Evolutionary conservation across 2,113 vertebrate genomes (phyloP).

Genomic region (Paramormyrops kingsleyae): DNA sequence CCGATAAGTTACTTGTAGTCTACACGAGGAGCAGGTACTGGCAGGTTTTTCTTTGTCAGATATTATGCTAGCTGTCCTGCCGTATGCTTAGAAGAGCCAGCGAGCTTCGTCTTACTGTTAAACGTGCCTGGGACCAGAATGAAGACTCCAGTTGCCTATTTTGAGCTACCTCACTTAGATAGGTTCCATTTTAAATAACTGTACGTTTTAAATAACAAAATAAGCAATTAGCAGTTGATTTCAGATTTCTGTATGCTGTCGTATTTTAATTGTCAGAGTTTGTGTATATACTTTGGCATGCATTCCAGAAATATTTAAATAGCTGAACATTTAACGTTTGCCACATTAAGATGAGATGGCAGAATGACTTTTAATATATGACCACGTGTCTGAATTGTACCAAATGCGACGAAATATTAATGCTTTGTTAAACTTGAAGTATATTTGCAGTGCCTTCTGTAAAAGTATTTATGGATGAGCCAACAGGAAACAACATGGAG

Average conservation of each 20-base stretch:
- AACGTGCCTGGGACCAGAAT: background rate
- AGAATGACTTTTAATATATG: background rate
- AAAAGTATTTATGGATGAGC: background rate
- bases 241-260: background rate
- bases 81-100: background rate
- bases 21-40: background rate
- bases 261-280: background rate
- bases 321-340: background rate
- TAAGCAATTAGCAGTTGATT: background rate
- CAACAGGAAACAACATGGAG: conserved; percentile 5
- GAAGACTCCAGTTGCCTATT: background rate
- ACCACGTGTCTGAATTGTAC: background rate
- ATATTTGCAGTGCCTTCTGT: background rate
- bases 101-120: background rate
- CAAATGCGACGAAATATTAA: background rate
- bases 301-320: background rate
- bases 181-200: background rate
- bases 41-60: background rate
- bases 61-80: background rate
- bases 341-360: background rate
- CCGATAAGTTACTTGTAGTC: background rate
- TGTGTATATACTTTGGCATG: background rate
- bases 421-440: background rate
- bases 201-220: background rate
- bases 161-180: background rate